Percentiles rank a stretch among this genome's conserved stretches.
phyloP scores from a whole-genome alignment of 2,797 vertebrate species.

The Melopsittacus undulatus region DNA sequence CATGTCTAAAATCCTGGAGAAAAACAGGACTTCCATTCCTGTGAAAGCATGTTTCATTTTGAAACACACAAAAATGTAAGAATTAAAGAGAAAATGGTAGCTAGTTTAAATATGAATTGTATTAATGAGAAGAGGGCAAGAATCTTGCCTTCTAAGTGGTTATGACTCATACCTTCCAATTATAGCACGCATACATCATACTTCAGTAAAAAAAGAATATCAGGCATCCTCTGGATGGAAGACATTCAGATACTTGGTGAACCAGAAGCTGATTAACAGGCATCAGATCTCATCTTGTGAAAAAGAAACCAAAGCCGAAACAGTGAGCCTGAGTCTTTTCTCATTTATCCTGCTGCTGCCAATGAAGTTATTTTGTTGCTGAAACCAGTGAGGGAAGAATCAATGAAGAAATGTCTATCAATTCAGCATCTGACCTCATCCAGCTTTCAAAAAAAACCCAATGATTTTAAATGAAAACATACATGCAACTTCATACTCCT shows the following conservation, averaged over 20 bases:
- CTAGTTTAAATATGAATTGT: constrained; percentile 68
- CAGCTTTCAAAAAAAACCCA: neutral
- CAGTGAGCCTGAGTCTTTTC: neutral
- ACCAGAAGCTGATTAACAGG: neutral
- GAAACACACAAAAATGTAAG: neutral
- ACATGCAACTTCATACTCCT: neutral
- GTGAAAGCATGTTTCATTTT: constrained; percentile 36
- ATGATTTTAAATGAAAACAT: neutral
- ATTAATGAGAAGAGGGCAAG: constrained; percentile 52
- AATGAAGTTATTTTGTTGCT: neutral
- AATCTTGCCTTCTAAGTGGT: constrained; percentile 50
- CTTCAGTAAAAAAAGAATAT: constrained; percentile 22
- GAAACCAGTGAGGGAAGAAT: neutral
- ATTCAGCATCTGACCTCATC: neutral
- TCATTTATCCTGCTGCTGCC: neutral
- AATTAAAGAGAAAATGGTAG: constrained; percentile 38
- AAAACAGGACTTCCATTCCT: constrained; percentile 20
- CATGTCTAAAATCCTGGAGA: neutral
- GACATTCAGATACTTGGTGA: neutral
- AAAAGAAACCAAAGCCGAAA: neutral
- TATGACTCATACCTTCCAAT: constrained; percentile 66
- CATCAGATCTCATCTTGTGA: neutral
- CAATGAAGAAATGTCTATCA: neutral
- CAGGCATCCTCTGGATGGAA: neutral
- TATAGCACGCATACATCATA: constrained; percentile 20